Evolutionary conservation across 2,113 vertebrate species (phyloP).

Genomic region (Pseudorhombus dupliciocellatus): DNA sequence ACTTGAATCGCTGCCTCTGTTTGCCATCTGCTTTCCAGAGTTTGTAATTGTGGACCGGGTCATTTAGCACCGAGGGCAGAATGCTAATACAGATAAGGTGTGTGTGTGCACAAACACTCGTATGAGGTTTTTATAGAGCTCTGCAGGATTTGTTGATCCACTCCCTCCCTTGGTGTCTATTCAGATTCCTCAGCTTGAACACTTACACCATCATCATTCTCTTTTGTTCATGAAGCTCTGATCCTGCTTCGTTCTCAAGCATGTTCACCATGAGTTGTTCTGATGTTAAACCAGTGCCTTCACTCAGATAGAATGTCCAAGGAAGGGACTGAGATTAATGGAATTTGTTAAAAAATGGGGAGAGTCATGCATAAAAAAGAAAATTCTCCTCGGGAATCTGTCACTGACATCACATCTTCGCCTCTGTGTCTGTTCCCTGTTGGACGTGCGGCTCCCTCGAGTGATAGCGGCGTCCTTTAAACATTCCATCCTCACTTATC

Average conservation of each 20-base stretch:
- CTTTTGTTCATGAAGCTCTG: conserved; percentile 33
- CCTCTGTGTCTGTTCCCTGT: too few relatives aligned
- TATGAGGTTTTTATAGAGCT: background rate
- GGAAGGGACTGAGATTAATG: background rate
- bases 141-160: conserved; percentile 6
- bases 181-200: conserved; percentile 16
- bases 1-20: conserved; percentile 32
- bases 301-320: background rate
- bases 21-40: conserved; percentile 60
- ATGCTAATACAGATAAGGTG: conserved; percentile 44
- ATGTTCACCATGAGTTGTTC: conserved; percentile 4
- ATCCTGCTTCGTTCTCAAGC: background rate
- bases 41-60: conserved; percentile 57
- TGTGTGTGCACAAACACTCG: conserved; percentile 14
- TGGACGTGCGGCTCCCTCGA: background rate
- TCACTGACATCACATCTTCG: conserved; percentile 23
- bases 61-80: conserved; percentile 49
- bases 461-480: background rate
- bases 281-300: conserved; percentile 28
- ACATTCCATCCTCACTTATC: too few relatives aligned
- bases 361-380: too few relatives aligned
- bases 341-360: too few relatives aligned
- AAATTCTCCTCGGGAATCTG: conserved; percentile 25
- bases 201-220: background rate
- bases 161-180: conserved; percentile 17